phyloP scores from a whole-genome alignment of 2,113 vertebrate species.

The Anser cygnoides region DNA sequence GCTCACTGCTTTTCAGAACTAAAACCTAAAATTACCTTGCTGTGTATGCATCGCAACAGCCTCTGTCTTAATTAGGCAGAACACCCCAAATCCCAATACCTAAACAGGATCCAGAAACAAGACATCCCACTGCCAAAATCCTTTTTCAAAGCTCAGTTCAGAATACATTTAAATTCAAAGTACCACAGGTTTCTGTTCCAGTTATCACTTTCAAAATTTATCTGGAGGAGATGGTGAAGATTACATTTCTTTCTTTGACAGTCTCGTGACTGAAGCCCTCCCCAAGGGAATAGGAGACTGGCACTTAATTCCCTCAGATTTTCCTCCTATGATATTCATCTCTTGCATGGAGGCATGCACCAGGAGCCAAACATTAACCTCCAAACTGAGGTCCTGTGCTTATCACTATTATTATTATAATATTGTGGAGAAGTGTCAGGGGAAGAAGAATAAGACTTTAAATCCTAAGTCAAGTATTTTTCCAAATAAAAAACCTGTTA shows the following conservation, averaged over 20 bases:
- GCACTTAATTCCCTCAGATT: background rate
- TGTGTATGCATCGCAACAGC: background rate
- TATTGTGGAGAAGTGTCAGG: accelerated
- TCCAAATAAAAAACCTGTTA: background rate
- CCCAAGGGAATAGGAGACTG: accelerated
- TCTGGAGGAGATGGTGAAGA: accelerated
- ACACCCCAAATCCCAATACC: background rate
- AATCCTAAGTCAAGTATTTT: background rate
- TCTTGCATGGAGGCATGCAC: background rate
- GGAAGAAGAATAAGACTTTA: background rate
- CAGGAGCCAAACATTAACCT: background rate
- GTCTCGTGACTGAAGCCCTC: accelerated
- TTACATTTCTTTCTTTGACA: background rate
- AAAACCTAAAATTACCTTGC: background rate
- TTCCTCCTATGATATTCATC: background rate
- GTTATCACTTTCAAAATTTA: background rate
- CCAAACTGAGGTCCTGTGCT: background rate
- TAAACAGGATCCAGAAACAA: background rate
- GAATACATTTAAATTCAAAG: background rate
- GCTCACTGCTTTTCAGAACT: background rate
- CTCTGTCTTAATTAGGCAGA: background rate
- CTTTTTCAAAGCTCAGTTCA: background rate
- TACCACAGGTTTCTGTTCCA: background rate
- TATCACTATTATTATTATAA: background rate
- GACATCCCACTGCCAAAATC: background rate